Evolutionary conservation across 2,888 invertebrate genomes (phyloP).

Genomic region (Caenorhabditis japonica): DNA sequence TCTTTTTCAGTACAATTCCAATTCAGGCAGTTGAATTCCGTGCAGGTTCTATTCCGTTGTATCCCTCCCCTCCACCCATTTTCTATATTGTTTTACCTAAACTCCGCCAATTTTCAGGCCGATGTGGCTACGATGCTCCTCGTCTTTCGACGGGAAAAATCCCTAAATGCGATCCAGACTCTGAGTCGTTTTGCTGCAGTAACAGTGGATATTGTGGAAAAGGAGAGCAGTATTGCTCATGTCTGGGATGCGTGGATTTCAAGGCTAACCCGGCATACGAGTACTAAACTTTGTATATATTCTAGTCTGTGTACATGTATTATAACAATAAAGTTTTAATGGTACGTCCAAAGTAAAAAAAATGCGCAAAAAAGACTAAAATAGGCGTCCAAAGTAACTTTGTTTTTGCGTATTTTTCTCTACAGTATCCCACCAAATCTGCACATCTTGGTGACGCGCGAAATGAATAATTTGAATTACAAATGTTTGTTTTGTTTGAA

Average conservation of each 20-base stretch:
- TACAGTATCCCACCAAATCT: too few relatives aligned
- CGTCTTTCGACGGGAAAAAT: slow-evolving; percentile 63
- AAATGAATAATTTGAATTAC: too few relatives aligned
- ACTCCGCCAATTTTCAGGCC: slow-evolving; percentile 61
- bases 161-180: slow-evolving; percentile 70
- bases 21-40: not conserved
- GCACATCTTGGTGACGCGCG: too few relatives aligned
- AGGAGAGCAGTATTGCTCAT: slow-evolving; percentile 64
- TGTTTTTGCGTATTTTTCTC: too few relatives aligned
- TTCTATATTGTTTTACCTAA: too few relatives aligned
- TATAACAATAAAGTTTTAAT: too few relatives aligned
- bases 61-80: too few relatives aligned
- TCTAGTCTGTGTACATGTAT: not conserved
- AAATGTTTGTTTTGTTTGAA: too few relatives aligned
- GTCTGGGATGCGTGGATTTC: slow-evolving; percentile 66
- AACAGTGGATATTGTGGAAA: slow-evolving; percentile 69
- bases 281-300: slow-evolving; percentile 27
- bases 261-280: slow-evolving; percentile 58
- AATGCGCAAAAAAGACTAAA: too few relatives aligned
- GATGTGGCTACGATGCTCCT: slow-evolving; percentile 71
- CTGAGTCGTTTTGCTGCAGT: slow-evolving; percentile 59
- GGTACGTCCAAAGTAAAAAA: too few relatives aligned
- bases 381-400: too few relatives aligned
- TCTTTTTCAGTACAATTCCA: not conserved
- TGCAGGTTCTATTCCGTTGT: too few relatives aligned